Base-by-base conservation (phyloP, 2,888 invertebrate species). In the Apotomis capreana region DNA sequence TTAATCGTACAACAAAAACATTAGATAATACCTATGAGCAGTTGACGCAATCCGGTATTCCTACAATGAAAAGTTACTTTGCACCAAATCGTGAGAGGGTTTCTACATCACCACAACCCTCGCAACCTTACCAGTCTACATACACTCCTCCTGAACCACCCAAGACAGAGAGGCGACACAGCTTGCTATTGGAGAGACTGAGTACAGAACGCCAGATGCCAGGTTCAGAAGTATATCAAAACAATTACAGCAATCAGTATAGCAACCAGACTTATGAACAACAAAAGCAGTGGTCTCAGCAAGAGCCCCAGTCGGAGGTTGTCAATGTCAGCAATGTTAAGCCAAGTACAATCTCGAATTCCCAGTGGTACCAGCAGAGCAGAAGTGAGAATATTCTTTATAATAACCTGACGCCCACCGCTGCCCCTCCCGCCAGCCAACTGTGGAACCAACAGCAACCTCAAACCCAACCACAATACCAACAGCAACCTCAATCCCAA, bases 251-350 rank as follows among this genome's bases (percentile, higher is more conserved):
- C 61, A 71, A 81, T 70, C 85, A 84, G 75, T 81, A 80, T 59
- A 83, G 72, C 59, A 89, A 83, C 72, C 92, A 91, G 79, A 77
- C 76, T 51, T 81, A 80, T 59, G 91, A 90, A 46, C 85, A 90
- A 74, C 87, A 89, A 76, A 81, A 81, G 36, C 90, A 88, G 76
- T 88, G 83, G 81, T 81, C 84, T 6, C 86, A 49, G 49, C 49
- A 87, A 76, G 92, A 92, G 76, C 93, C 93, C 12, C 89, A 91
- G 75, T 89, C 92, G 5, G 93, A 93, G 80, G 88, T 93, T 52
- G 78, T 93, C 2, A 89, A 84, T 36, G 89, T 90, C 2, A 91
- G 90, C 73, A 93, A 93, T 74, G 89, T 93, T 0, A 93, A 93
- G 74, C 93, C 93, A 3, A 93, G 93, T 77, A 83, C 84, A 10